phyloP scores from a whole-genome alignment of 2,797 vertebrate genomes.

The Halcyon leucocephala region DNA sequence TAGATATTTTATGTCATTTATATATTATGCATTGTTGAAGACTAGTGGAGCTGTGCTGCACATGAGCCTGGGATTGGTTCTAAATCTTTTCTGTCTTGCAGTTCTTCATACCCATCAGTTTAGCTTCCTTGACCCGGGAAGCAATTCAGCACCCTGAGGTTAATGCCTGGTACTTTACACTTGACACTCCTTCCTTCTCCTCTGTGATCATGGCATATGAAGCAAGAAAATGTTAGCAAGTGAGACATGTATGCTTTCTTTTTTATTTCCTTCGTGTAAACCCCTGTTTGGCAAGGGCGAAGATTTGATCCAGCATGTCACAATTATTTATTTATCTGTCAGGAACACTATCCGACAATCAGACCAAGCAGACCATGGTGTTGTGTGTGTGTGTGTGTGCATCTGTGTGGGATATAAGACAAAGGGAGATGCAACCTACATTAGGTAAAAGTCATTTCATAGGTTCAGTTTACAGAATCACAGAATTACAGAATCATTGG shows the following conservation, averaged over 20 bases:
- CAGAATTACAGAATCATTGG: too few species aligned
- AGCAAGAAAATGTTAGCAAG: neutral
- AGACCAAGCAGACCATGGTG: neutral
- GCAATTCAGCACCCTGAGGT: neutral
- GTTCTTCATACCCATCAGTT: neutral
- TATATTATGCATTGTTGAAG: neutral
- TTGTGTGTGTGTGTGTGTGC: fast-evolving
- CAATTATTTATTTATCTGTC: neutral
- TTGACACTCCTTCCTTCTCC: neutral
- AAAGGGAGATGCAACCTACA: neutral
- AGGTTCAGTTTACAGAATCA: neutral
- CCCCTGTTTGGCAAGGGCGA: neutral
- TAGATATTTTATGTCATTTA: neutral
- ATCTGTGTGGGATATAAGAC: neutral
- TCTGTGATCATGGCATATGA: neutral
- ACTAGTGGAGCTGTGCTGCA: neutral
- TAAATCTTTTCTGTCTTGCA: neutral
- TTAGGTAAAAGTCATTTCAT: neutral
- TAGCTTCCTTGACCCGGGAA: neutral
- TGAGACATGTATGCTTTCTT: neutral
- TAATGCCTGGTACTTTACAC: neutral
- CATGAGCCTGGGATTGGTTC: neutral
- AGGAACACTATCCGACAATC: neutral
- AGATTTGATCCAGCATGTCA: neutral
- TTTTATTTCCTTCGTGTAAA: neutral